Percentiles rank a stretch among this genome's conserved stretches.
Evolutionary conservation across 2,888 invertebrate species (phyloP).

Genomic region (Lepidochitona cinerea): DNA sequence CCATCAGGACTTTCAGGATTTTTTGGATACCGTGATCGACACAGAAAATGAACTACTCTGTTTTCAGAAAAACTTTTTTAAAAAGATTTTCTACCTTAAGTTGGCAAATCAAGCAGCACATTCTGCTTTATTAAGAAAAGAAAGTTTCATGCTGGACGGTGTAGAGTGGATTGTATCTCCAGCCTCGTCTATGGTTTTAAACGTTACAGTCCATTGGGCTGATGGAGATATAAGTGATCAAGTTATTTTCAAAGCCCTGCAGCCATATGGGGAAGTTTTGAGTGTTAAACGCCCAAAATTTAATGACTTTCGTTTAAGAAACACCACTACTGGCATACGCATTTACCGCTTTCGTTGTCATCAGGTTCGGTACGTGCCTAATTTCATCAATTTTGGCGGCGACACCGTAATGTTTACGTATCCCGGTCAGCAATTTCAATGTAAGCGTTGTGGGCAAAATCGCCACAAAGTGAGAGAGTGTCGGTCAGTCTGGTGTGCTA

Average conservation of each 20-base stretch:
- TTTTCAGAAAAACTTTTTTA: no score
- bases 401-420: background rate
- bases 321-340: background rate
- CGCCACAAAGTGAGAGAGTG: background rate
- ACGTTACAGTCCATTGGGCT: background rate
- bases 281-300: background rate
- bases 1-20: no score
- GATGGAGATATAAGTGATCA: background rate
- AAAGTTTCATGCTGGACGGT: no score
- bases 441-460: background rate
- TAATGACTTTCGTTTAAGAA: background rate
- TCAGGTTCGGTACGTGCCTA: background rate
- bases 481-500: background rate
- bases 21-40: no score
- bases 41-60: no score
- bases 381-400: background rate
- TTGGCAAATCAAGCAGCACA: no score
- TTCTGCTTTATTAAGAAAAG: no score
- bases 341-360: background rate
- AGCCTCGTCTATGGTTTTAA: background rate
- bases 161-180: background rate
- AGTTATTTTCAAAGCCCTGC: background rate
- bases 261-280: background rate
- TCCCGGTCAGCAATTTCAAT: background rate
- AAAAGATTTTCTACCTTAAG: no score